Evolutionary conservation across 2,797 vertebrate species (phyloP), one percentile per base, ranked within the genome.

Genomic region (Anguilla obscura): DNA sequence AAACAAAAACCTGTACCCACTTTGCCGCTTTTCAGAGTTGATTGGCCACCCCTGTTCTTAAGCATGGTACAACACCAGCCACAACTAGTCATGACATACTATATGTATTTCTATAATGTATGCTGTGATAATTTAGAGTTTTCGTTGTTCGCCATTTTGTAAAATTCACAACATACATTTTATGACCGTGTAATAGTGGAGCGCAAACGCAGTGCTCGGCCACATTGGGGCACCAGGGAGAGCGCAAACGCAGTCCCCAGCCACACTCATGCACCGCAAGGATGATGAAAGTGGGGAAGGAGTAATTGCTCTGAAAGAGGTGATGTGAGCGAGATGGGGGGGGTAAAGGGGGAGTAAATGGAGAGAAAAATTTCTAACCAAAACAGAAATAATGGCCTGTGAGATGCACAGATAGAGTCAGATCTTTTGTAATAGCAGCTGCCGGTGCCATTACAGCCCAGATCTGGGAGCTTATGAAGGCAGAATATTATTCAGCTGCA

Each of bases 331-430:
- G 27, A 60, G 88, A 86, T 16, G 36, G 9, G 10, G n/a, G 63
- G 21, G 58, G 58, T 4, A 24, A 18, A 18, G 58, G 58, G 63
- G 63, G 50, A 85, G 50, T 88, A 85, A 88, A 74, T 86, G 85
- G 74, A 60, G 87, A 79, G 27, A 86, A 88, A 85, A 48, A 40
- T 88, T 80, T 60, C 71, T 24, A 86, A 69, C 76, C 84, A 79
- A 76, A 85, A 88, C 36, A 88, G 71, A 86, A 86, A 85, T 88
- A 88, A 88, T 88, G 84, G 82, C 85, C 87, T 82, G 84, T 60
- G 84, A 27, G 33, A 63, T 54, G 85, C 71, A 33, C 84, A 54
- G 50, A 56, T 63, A 21, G 63, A 88, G 87, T 86, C 69, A 76
- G 69, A 86, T 88, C 85, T 86, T 50, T 88, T 86, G 87, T 88